A percentile compares a stretch with the other conserved stretches of the same genome.
Conservation (phyloP, 2,888 invertebrate species). For the Yponomeuta sedellus region DNA sequence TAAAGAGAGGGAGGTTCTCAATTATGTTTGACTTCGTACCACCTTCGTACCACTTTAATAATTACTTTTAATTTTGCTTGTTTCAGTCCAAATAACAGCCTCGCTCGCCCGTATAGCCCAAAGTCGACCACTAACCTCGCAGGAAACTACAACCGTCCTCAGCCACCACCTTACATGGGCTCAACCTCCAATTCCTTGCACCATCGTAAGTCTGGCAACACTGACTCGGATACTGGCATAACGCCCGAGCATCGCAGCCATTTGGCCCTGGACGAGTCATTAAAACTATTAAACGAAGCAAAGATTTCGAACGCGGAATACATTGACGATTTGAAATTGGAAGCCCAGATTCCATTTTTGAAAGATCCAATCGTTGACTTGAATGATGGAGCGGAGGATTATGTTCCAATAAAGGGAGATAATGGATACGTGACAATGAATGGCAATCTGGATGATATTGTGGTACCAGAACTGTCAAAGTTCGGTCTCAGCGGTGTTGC, state of each 20-base stretch:
- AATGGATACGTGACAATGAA: slow-evolving; percentile 29
- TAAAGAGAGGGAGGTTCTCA: too few relatives aligned
- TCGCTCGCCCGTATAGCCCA: slow-evolving; percentile 70
- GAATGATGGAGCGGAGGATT: slow-evolving; percentile 59
- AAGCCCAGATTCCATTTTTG: slow-evolving; percentile 14
- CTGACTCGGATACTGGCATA: slow-evolving; percentile 41
- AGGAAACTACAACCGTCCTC: slow-evolving; percentile 63
- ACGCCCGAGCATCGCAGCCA: slow-evolving; percentile 56
- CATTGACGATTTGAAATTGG: slow-evolving; percentile 30
- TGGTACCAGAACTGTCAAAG: slow-evolving; percentile 56
- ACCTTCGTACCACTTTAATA: too few relatives aligned
- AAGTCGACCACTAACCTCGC: slow-evolving; percentile 60
- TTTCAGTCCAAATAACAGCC: slow-evolving; percentile 76
- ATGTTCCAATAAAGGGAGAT: slow-evolving; percentile 44
- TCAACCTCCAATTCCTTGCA: slow-evolving; percentile 55
- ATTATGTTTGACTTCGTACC: too few relatives aligned
- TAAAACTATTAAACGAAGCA: slow-evolving; percentile 66
- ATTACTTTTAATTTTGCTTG: slow-evolving; percentile 12
- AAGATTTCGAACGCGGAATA: slow-evolving; percentile 50
- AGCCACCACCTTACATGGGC: slow-evolving; percentile 65
- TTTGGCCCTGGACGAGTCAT: slow-evolving; percentile 59
- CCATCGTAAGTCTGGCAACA: slow-evolving; percentile 46
- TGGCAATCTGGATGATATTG: slow-evolving; percentile 51
- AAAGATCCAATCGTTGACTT: slow-evolving; percentile 53
- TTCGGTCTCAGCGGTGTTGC: slow-evolving; percentile 43